A percentile compares a stretch with the other conserved stretches of the same genome.
These are phyloP conservation scores for Rhamnusium bicolor DNA, from an alignment of 2,888 invertebrate genomes.

Conservation along the genomic window DNA sequence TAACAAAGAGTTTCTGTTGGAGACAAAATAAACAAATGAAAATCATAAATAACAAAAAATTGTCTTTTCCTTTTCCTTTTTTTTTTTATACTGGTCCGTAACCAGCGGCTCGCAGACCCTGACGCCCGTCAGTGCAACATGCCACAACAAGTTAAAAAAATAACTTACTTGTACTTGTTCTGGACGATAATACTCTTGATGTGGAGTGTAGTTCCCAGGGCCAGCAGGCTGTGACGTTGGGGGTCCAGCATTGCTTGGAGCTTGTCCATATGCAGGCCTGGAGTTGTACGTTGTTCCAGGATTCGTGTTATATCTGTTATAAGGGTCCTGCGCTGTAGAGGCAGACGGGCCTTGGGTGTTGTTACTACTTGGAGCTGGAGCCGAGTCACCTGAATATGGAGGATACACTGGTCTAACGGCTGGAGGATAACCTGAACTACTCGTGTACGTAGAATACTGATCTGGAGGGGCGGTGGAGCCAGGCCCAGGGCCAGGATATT, in stretches of 20 bases:
- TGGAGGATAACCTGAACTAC: conserved; percentile 73
- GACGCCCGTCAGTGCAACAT: too few species aligned
- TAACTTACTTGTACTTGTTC: conserved; percentile 65
- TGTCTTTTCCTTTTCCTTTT: too few species aligned
- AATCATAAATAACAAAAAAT: too few species aligned
- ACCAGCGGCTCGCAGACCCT: too few species aligned
- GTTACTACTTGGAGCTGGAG: conserved; percentile 63
- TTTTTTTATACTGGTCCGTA: too few species aligned
- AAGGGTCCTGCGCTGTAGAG: conserved; percentile 66
- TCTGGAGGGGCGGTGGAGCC: conserved; percentile 68
- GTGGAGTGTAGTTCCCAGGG: conserved; percentile 70
- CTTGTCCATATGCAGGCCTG: conserved; percentile 67
- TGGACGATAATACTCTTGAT: conserved; percentile 75
- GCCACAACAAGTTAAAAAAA: too few species aligned
- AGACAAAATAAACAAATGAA: too few species aligned
- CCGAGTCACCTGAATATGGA: conserved; percentile 79
- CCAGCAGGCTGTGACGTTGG: conserved; percentile 70
- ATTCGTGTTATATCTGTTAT: conserved; percentile 66
- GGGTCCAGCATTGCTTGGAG: conserved; percentile 68
- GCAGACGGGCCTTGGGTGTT: conserved; percentile 64
- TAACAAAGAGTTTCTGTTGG: too few species aligned
- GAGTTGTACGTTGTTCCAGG: conserved; percentile 64
- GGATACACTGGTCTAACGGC: conserved; percentile 84
- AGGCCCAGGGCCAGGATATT: conserved; percentile 72
- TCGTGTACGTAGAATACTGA: conserved; percentile 75